phyloP scores from a whole-genome alignment of 2,797 vertebrate species.

The Pangasius djambal region DNA sequence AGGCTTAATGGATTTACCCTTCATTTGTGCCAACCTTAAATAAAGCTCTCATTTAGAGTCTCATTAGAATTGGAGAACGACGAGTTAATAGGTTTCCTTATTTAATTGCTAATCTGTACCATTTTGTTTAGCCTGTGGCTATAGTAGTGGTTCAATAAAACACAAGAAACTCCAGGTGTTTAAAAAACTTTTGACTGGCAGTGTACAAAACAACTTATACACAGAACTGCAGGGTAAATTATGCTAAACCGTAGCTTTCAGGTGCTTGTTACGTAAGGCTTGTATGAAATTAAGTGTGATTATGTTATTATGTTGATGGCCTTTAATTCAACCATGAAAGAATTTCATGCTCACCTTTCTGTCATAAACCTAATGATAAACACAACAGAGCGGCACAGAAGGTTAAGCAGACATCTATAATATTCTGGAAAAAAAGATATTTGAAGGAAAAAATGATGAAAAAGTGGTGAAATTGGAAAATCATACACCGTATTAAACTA shows the following conservation, averaged over 20 bases:
- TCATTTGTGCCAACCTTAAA: not conserved
- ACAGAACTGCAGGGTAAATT: not conserved
- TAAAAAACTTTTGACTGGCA: not conserved
- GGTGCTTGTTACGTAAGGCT: not conserved
- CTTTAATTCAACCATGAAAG: not conserved
- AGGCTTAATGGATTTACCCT: conserved; percentile 1
- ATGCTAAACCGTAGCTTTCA: not conserved
- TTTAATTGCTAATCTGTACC: not conserved
- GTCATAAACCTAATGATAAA: not conserved
- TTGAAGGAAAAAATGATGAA: not conserved
- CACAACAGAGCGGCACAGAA: not conserved
- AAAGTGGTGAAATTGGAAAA: not conserved
- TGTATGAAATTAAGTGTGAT: not conserved
- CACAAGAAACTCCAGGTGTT: conserved; percentile 4
- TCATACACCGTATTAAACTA: not conserved
- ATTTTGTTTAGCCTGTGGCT: not conserved
- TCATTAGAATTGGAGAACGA: not conserved
- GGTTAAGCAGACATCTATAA: not conserved
- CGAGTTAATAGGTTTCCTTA: conserved; percentile 11
- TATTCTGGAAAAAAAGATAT: not conserved
- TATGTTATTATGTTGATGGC: not conserved
- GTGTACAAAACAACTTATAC: not conserved
- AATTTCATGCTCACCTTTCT: conserved; percentile 7
- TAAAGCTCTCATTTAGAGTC: conserved; percentile 4
- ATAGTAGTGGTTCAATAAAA: not conserved